Conservation (phyloP, 2,888 invertebrate genomes). For the Athalia circularis region DNA sequence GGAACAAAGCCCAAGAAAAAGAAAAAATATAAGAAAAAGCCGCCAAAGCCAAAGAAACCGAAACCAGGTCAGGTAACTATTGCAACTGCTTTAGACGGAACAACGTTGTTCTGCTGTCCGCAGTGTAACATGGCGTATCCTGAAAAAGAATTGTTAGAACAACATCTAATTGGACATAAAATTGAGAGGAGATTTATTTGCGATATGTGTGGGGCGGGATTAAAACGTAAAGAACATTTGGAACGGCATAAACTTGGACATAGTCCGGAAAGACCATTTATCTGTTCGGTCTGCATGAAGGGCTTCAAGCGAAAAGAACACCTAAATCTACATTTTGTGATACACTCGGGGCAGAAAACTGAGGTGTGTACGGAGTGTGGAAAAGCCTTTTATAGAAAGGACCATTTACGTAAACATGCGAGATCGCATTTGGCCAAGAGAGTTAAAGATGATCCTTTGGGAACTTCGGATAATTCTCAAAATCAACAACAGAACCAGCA, state of each 20-base stretch:
- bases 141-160: conserved; percentile 86
- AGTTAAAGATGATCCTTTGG: conserved; percentile 80
- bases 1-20: conserved; percentile 79
- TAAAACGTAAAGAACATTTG: conserved; percentile 87
- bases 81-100: conserved; percentile 84
- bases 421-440: conserved; percentile 86
- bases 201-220: conserved; percentile 85
- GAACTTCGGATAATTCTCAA: conserved; percentile 67
- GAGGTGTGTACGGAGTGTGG: conserved; percentile 87
- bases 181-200: conserved; percentile 87
- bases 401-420: conserved; percentile 87
- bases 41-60: conserved; percentile 85
- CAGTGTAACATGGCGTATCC: conserved; percentile 90
- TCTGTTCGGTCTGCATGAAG: conserved; percentile 86
- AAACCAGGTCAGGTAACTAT: conserved; percentile 88
- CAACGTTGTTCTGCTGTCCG: conserved; percentile 86
- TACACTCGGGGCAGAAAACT: conserved; percentile 89
- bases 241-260: conserved; percentile 88
- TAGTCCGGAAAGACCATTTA: conserved; percentile 87
- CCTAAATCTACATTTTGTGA: conserved; percentile 88
- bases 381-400: conserved; percentile 87
- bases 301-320: conserved; percentile 89
- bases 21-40: conserved; percentile 88
- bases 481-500: conserved; percentile 69
- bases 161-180: conserved; percentile 86